Conservation (phyloP, 2,888 invertebrate species). For the Lissocephala sabroskyi region DNA sequence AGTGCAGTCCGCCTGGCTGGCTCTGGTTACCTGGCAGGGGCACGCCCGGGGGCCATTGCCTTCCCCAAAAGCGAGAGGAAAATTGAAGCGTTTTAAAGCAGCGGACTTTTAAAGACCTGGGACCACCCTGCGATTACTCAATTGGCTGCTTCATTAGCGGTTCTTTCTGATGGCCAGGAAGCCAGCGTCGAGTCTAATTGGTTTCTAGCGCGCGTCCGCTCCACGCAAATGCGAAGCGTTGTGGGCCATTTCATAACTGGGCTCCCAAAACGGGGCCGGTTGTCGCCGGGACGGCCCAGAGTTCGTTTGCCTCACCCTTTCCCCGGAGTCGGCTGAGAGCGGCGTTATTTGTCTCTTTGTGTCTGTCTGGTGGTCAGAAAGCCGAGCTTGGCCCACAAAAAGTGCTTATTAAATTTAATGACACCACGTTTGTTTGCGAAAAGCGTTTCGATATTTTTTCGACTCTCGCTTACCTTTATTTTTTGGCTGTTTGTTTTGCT, state of each 20-base stretch:
- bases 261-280: not conserved
- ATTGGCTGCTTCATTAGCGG: constrained; percentile 30
- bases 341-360: constrained; percentile 3
- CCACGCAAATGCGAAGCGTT: constrained; percentile 3
- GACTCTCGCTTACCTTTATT: constrained; percentile 18
- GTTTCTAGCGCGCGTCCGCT: not conserved
- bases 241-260: constrained; percentile 18
- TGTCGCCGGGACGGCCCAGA: constrained; percentile 26
- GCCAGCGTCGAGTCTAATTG: not conserved
- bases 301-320: constrained; percentile 52
- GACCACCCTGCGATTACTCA: constrained; percentile 19
- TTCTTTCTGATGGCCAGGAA: not conserved
- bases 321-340: not conserved
- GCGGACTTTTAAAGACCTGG: constrained; percentile 30
- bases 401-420: constrained; percentile 67
- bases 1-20: constrained; percentile 7
- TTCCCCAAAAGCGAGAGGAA: too few relatives aligned
- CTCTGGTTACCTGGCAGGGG: not conserved
- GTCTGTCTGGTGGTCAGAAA: constrained; percentile 26
- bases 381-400: constrained; percentile 62
- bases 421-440: constrained; percentile 63
- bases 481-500: constrained; percentile 17
- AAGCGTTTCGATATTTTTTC: constrained; percentile 38
- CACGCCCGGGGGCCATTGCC: not conserved
- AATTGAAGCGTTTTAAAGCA: constrained; percentile 33